Base-by-base conservation (phyloP, 1,140 invertebrate species). In the Homarus americanus region DNA sequence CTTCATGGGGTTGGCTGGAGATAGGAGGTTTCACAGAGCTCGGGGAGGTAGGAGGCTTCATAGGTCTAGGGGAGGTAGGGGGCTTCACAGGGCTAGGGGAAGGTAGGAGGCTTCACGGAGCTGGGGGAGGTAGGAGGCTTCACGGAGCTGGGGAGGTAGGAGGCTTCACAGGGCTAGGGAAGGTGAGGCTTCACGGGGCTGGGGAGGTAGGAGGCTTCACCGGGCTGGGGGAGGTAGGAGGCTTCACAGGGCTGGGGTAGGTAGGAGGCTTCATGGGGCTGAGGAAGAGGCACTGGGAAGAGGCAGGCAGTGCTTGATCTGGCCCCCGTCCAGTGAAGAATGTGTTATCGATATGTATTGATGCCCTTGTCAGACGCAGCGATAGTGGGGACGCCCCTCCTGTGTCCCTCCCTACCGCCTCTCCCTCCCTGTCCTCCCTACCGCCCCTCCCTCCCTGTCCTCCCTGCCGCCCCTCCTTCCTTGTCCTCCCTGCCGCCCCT, bases 261-360 rank as follows among this genome's bases (percentile, higher is more conserved):
- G 58, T 2, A 63, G 58, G 20, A 24, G 58, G 5, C 7, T 4
- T 17, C 58, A 20, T 63, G 12, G 58, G 24, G 44, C 12, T 20
- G 66, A 69, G 66, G 66, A 69, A 4, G 5, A 9, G 66, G 44
- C 12, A 15, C 4, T 4, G 66, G 15, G 32, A 12, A 15, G 78
- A 17, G 53, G 41, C 12, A 58, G 38, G n/a, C 15, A 24, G 5
- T 28, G 38, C 53, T 20, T 66, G 24, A 41, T 38, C 38, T 72
- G 82, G 63, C 38, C 28, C 0, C 2, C 36, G 82, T 72, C 69
- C 82, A 69, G 63, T 73, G 66, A 72, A 41, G 82, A 44, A 73
- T 69, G 82, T 24, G 38, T 34, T 80, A 80, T 80, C 78, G 78
- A 80, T 80, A 53, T 80, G 78, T 80, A 80, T 73, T 84, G 63